Evolutionary conservation across 2,888 invertebrate species (phyloP), one percentile per base, ranked within the genome.

Genomic region (Trilocha varians): DNA sequence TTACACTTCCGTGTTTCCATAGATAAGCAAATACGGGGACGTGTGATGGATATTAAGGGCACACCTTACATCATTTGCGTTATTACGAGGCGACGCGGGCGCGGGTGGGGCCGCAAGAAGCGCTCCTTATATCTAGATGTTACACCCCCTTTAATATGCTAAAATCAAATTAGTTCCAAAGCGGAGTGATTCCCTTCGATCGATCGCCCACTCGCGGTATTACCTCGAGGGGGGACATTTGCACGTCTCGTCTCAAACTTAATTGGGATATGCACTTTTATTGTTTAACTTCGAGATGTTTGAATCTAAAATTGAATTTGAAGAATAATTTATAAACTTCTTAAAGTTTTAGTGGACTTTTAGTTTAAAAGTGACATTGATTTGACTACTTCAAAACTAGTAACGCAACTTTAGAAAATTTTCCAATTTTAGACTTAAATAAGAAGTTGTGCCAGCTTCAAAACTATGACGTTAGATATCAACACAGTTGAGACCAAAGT

Each of bases 11-110:
- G 82, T 79, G 78, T 78, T 78, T 70, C 70, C 74, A 75, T 82
- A 84, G 85, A 85, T 85, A 85, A 84, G 83, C 84, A 84, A 85
- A 85, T 84, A 85, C 83, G 70, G 78, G 78, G 75, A 76, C 80
- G 75, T 77, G 76, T 84, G 84, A 84, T 85, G 85, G 85, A 84
- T 85, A 85, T 85, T 84, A 85, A 78, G 74, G 84, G 82, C 85
- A 75, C 85, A 84, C 85, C 85, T 84, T 85, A 79, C 83, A 82
- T 85, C 85, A 84, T 84, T 84, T 84, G 76, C 78, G 80, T 84
- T 85, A 84, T 85, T 84, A 84, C 77, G 57, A 47, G 54, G 55
- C 48, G 50, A 44, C 48, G 48, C 56, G 63, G n/a, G n/a, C 48
- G 48, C 56, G 65, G 61, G 65, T 57, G 71, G 72, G 67, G 58